Evolutionary conservation across 2,888 invertebrate species (phyloP).

Genomic region (Pseudococcus jackbeardsleyi): DNA sequence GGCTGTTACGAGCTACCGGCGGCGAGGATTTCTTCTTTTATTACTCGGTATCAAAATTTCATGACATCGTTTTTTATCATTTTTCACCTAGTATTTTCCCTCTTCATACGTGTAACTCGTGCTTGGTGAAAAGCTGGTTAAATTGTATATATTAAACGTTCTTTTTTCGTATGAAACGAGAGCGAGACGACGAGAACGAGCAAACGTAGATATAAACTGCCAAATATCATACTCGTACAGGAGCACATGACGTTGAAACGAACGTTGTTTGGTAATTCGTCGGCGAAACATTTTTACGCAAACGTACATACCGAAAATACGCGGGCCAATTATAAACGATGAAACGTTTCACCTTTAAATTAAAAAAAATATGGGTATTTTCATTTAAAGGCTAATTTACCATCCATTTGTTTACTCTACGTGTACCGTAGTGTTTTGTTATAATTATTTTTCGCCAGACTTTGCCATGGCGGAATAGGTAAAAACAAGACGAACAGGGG

Average conservation of each 20-base stretch:
- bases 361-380: conserved; percentile 29
- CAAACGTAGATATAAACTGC: not conserved
- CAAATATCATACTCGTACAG: not conserved
- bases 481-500: too few relatives aligned
- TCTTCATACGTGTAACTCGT: not conserved
- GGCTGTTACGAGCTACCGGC: not conserved
- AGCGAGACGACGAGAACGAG: too few relatives aligned
- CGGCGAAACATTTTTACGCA: not conserved
- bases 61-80: conserved; percentile 39
- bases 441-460: conserved; percentile 46
- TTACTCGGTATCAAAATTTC: conserved; percentile 31
- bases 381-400: conserved; percentile 47
- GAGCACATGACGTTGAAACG: not conserved
- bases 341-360: conserved; percentile 40
- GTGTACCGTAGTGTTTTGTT: conserved; percentile 16
- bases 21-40: conserved; percentile 22
- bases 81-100: conserved; percentile 13
- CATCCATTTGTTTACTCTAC: conserved; percentile 50
- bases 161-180: not conserved
- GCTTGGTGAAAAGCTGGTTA: not conserved
- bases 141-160: not conserved
- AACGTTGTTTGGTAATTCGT: not conserved
- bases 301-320: conserved; percentile 1
- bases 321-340: conserved; percentile 19
- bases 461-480: not conserved